Evolutionary conservation across 2,797 vertebrate genomes (phyloP), one percentile per base, ranked within the genome.

Genomic region (Crenuchus spilurus): DNA sequence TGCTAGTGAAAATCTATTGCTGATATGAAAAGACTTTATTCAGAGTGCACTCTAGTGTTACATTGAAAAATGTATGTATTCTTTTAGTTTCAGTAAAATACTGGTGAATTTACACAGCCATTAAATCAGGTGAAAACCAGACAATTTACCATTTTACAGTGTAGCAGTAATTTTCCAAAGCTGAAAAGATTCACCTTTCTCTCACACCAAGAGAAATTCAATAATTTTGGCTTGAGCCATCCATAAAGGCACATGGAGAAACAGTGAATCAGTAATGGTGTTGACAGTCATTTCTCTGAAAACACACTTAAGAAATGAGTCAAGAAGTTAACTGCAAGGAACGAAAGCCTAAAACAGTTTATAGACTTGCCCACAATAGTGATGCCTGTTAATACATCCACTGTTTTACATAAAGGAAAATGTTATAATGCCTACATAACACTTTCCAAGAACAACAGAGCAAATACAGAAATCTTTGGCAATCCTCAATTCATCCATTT

Each of bases 81-180:
- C 28, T 4, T 58, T 31, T 63, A 76, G 52, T 51, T 62, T 31
- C 46, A 41, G 37, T 68, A 42, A 30, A 37, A 48, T 31, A 11
- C 20, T 44, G 52, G 33, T 54, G 20, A 54, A 58, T 52, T 33
- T 64, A 64, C 44, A 74, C 20, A 74, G 41, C 54, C 20, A 48
- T 57, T 11, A 61, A 28, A 65, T 42, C 61, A 69, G 60, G 4
- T 69, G 1, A n/a, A n/a, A n/a, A 76, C 31, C 68, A 70, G 13
- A n/a, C 24, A 3, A 46, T 46, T 61, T 49, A 46, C 28, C 69
- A 9, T 55, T 24, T 63, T 64, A 70, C 49, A 71, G 52, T n/a
- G 18, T 63, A 64, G 69, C 76, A 69, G 57, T 63, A 22, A 57
- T 74, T 41, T 64, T 51, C 41, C 41, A 51, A 58, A 48, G 26